Percentiles rank a stretch among this genome's conserved stretches.
Evolutionary conservation across 2,888 invertebrate genomes (phyloP).

Genomic region (Neoitamus cyanurus): DNA sequence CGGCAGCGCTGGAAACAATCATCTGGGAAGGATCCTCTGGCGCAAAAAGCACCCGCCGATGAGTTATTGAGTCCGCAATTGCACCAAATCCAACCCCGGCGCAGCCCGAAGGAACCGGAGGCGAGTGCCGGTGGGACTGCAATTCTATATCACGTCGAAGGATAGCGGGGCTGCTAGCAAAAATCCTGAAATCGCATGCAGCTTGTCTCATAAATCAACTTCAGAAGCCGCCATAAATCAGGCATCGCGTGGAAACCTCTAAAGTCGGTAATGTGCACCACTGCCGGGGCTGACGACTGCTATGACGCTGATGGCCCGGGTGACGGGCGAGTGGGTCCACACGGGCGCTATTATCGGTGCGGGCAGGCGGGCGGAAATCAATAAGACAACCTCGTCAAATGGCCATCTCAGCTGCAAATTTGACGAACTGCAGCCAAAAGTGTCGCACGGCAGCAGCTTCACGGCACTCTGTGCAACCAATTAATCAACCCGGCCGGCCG

Average conservation of each 20-base stretch:
- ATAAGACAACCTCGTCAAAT: slow-evolving; percentile 19
- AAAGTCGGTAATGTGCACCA: slow-evolving; percentile 49
- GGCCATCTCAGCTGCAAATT: slow-evolving; percentile 3
- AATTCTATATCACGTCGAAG: slow-evolving; percentile 25
- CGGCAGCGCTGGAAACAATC: slow-evolving; percentile 50
- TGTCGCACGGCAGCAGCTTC: not conserved
- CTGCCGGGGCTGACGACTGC: not conserved
- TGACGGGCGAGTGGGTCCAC: not conserved
- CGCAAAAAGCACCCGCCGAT: slow-evolving; percentile 45
- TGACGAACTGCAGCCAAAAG: slow-evolving; percentile 6
- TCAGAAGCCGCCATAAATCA: slow-evolving; percentile 52
- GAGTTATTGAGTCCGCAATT: slow-evolving; percentile 52
- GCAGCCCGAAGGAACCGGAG: not conserved
- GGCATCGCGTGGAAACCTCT: slow-evolving; percentile 53
- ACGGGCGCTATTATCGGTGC: not conserved
- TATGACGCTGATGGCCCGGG: not conserved
- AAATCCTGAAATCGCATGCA: slow-evolving; percentile 52
- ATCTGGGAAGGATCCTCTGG: slow-evolving; percentile 20
- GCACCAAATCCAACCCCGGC: slow-evolving; percentile 47
- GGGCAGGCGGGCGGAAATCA: not conserved
- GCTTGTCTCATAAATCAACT: slow-evolving; percentile 52
- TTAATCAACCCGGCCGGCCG: slow-evolving; percentile 10
- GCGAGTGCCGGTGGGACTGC: slow-evolving; percentile 7
- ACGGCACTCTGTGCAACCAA: not conserved
- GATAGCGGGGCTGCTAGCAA: slow-evolving; percentile 42